Base-by-base conservation (phyloP, 1,140 invertebrate genomes). In the Ptiloglossa arizonensis region DNA sequence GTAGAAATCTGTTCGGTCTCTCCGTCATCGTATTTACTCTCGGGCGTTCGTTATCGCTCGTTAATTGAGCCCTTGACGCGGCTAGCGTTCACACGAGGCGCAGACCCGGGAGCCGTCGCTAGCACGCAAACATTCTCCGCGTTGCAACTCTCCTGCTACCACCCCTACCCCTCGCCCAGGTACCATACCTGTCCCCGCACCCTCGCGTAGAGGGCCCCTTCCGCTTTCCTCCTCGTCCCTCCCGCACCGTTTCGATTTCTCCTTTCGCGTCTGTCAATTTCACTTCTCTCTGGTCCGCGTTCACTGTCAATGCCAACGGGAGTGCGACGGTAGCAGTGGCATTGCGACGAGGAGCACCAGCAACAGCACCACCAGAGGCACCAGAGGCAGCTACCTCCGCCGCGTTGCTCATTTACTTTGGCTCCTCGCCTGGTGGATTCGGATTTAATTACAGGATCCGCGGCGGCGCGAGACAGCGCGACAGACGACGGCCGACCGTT, bases 51-150 rank as follows among this genome's bases (percentile, higher is more conserved):
- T 87, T 87, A 87, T 87, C 85, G 85, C 75, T 79, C 85, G 79
- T 83, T 87, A 87, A 87, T 87, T 86, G 85, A 84, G 79, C 85
- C 71, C 85, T 87, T 86, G 85, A 86, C 85, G 85, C 81, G 79
- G 79, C 66, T 77, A 82, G 57, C 85, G 71, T 86, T 86, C 81
- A 66, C 75, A 67, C 75, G 84, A 67, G 57, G 66, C 48, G 46
- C 71, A 64, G 50, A 67, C 35, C 8, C 5, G 32, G 27, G 41
- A 74, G 63, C 69, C 35, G 54, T 46, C 46, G 66, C 62, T 48
- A 54, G 54, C 41, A 35, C 52, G 54, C 67, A 62, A 71, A 62
- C 44, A 76, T 19, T 27, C 56, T 38, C 56, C 19, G 67, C 50
- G 32, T 75, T 72, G n/a, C 64, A 74, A 59, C 22, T 57, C 52